phyloP scores from a whole-genome alignment of 2,797 vertebrate species.

The Enteromius thamalakanensis region DNA sequence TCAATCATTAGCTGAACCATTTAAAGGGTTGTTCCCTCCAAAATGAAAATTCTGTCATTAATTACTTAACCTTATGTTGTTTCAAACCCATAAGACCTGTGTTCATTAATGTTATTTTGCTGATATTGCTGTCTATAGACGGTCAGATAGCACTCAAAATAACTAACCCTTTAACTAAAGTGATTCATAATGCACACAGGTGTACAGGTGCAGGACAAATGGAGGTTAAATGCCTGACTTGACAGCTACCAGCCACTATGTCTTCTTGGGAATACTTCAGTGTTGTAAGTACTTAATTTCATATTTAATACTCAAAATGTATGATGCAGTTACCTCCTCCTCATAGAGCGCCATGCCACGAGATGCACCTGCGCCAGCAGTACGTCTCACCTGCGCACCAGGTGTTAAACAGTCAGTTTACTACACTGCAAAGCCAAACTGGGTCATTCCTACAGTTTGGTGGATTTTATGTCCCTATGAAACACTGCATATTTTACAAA shows the following conservation, averaged over 20 bases:
- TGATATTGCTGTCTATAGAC: too few relatives aligned
- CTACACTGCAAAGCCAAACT: neutral
- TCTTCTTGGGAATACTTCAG: neutral
- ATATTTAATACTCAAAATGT: neutral
- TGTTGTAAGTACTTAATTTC: neutral
- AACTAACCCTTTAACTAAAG: neutral
- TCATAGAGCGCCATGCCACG: constrained; percentile 95
- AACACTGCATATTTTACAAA: neutral
- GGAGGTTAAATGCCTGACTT: neutral
- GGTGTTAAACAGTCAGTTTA: constrained; percentile 34
- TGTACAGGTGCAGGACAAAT: neutral
- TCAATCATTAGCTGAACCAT: neutral
- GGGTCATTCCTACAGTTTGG: constrained; percentile 4
- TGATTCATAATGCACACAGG: neutral
- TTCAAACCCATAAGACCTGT: too few relatives aligned
- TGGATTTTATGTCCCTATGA: neutral
- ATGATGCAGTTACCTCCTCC: constrained; percentile 80
- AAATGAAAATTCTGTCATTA: too few relatives aligned
- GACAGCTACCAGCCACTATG: neutral
- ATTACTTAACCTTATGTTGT: too few relatives aligned
- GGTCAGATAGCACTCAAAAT: too few relatives aligned
- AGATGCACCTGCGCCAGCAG: constrained; percentile 79
- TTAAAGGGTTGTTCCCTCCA: too few relatives aligned
- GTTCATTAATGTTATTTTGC: too few relatives aligned
- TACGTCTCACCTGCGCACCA: constrained; percentile 84